Evolutionary conservation across 2,888 invertebrate genomes (phyloP), one percentile per base, ranked within the genome.

Genomic region (Drosophila monieri): DNA sequence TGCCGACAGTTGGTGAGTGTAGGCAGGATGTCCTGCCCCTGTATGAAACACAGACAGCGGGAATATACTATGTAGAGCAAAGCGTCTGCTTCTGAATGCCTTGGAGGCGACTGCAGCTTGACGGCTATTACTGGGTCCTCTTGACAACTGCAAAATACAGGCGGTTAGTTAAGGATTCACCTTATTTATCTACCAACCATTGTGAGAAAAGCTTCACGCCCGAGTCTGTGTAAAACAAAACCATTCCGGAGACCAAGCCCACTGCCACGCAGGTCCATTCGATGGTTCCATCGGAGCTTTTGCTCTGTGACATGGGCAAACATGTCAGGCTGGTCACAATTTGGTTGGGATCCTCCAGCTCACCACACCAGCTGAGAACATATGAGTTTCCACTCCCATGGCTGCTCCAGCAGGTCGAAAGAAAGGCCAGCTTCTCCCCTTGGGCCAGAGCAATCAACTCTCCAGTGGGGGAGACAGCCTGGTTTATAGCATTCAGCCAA

Each of bases 251-350:
- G 79, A 94, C 94, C 85, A 96, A 96, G 12, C 98, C 99, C 61
- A 97, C 94, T 67, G 95, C 94, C 67, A 98, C 94, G 89, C 97
- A 98, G 12, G 97, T 98, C 98, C 98, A 99, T 90, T 99, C 98
- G 25, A 97, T 95, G 2, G 87, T 30, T 12, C 39, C 49, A 14
- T 76, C 90, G 6, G 94, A 95, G 88, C 95, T 93, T 0, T 81
- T 78, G 55, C 74, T 77, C 12, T 78, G 79, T 1, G 91, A 91
- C 70, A 93, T 90, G 1, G 93, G 93, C 57, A 93, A 74, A 72
- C 93, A 93, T 41, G 92, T 68, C 2, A 93, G 76, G 1, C 92
- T 89, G 32, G 92, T 93, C 1, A 92, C 89, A 47, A 93, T 92
- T 71, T 92, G 92, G 81, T 93, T 93, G 48, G 90, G 90, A 76